Conservation (phyloP, 2,113 vertebrate species). For the Macrotis lagotis region DNA sequence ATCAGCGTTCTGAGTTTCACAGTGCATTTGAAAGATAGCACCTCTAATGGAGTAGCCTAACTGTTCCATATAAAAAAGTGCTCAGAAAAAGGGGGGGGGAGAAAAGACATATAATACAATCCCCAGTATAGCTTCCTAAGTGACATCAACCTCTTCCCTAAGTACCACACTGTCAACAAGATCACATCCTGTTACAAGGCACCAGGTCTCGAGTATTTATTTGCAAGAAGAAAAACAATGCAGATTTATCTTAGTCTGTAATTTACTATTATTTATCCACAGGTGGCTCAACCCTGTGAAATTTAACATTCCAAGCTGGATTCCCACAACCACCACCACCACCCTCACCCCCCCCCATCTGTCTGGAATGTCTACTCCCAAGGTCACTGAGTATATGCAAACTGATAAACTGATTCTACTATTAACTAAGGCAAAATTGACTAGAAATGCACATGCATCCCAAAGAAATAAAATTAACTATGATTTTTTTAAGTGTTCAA, state of each 20-base stretch:
- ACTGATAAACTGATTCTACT: background rate
- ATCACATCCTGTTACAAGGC: background rate
- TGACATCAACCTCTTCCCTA: fast-evolving
- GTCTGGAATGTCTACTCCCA: background rate
- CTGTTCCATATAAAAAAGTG: no score
- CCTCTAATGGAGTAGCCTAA: background rate
- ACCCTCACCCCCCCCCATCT: background rate
- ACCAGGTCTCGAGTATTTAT: background rate
- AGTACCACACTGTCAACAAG: background rate
- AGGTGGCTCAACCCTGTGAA: background rate
- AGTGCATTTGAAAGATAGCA: fast-evolving
- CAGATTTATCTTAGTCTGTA: background rate
- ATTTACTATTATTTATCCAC: background rate
- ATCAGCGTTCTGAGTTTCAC: background rate
- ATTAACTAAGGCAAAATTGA: background rate
- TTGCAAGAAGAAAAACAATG: background rate
- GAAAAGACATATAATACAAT: background rate
- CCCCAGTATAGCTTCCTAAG: no score
- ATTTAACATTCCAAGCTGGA: background rate
- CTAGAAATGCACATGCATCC: background rate
- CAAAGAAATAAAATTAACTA: background rate
- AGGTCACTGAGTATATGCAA: background rate
- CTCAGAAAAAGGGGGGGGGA: background rate
- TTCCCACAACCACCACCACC: fast-evolving
- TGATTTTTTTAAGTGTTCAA: background rate